Percentiles rank a stretch among this genome's conserved stretches.
Evolutionary conservation across 2,797 vertebrate species (phyloP).

Genomic region (Melopsittacus undulatus): DNA sequence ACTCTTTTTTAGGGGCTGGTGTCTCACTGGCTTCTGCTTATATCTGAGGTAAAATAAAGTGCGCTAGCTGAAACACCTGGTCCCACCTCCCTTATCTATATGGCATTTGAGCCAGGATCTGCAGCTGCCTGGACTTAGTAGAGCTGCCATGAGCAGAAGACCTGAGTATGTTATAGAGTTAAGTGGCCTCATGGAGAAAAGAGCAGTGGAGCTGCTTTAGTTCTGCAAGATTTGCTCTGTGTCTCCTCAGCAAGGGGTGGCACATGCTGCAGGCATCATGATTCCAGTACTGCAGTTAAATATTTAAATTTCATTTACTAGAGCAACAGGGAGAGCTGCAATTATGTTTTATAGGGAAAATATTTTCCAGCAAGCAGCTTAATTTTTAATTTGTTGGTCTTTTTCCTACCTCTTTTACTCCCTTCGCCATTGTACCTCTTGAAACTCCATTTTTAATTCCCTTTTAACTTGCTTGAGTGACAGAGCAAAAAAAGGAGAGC

Average conservation of each 20-base stretch:
- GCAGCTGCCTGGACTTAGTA: not conserved
- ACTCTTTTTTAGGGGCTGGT: not conserved
- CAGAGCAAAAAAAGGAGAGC: not conserved
- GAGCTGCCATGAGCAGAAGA: not conserved
- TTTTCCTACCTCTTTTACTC: not conserved
- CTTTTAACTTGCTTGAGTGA: not conserved
- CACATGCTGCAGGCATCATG: not conserved
- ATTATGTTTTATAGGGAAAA: constrained; percentile 38
- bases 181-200: not conserved
- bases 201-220: not conserved
- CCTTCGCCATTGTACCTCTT: not conserved
- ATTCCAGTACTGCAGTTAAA: constrained; percentile 39
- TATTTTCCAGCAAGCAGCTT: constrained; percentile 4
- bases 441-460: not conserved
- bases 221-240: not conserved
- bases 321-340: constrained; percentile 23
- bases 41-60: not conserved
- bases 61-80: not conserved
- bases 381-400: not conserved
- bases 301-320: constrained; percentile 70
- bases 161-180: not conserved
- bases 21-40: not conserved
- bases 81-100: not conserved
- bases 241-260: not conserved
- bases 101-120: not conserved